Evolutionary conservation across 2,888 invertebrate species (phyloP), one percentile per base, ranked within the genome.

Genomic region (Yponomeuta evonymella): DNA sequence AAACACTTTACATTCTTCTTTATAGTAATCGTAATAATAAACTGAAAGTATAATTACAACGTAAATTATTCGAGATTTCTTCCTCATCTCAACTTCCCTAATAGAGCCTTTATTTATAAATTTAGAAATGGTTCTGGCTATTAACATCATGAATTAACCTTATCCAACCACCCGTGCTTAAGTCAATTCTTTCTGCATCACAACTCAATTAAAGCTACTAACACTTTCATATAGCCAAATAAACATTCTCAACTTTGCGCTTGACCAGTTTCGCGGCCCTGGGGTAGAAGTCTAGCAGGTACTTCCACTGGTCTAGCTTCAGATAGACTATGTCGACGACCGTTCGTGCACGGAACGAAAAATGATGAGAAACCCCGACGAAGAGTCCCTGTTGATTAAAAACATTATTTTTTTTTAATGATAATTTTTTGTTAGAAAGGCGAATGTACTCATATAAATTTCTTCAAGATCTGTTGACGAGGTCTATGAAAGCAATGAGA

Each of bases 281-380:
- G 0, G 91, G 91, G 72, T 90, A 92, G 72, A 92, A 89, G 75
- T 91, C 91, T 0, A 92, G 76, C 65, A 92, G 78, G 78, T 93
- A 90, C 72, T 93, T 90, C 93, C 93, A 93, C 75, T 92, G 85
- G 11, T 90, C 89, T 36, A 93, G 79, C 72, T 88, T 87, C 72
- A 94, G 79, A 74, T 89, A 88, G 0, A 93, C 89, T 12, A 93
- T 86, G 74, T 94, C 93, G 11, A 92, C 93, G 0, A 89, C 89
- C 1, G 93, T 93, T 51, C 89, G 82, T 0, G 93, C 93, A 73
- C 93, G 81, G 74, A 93, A 94, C 1, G 93, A 93, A 75, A 93
- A 93, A 74, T 93, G 90, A 78, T 94, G 94, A 0, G 89, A 83
- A 1, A 93, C 84, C 30, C 93, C 93, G 3, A 92, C 88, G 73